Evolutionary conservation across 2,888 invertebrate genomes (phyloP), one percentile per base, ranked within the genome.

Genomic region (Callosobruchus maculatus): DNA sequence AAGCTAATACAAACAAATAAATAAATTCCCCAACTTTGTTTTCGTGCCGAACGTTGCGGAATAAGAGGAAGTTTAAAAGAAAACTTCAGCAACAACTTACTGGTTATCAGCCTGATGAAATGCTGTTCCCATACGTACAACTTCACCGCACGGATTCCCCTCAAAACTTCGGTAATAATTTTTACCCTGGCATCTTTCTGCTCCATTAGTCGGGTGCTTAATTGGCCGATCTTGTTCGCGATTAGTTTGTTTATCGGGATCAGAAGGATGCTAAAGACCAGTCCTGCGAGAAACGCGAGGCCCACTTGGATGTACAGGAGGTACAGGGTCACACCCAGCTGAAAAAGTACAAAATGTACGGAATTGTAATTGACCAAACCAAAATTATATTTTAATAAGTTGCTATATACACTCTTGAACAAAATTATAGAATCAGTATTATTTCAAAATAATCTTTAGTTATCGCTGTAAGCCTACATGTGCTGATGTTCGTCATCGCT

Each of bases 221-320:
- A 90, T 72, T 89, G 83, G 70, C 95, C 97, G 83, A 99, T 98
- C 88, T 95, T 95, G 79, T 92, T 92, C 0, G 98, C 97, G 77
- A 99, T 91, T 81, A 91, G 88, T 85, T 96, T 94, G 88, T 99
- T 99, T 72, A 99, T 91, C 0, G 99, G 99, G 82, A 99, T 96
- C 68, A 99, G 88, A 71, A 97, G 84, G 0, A 97, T 87, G 0
- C 96, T 94, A 87, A 98, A 97, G 0, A 89, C 89, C 0, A 98
- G 90, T 0, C 98, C 99, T 67, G 97, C 95, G 49, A 99, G 86
- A 85, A 97, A 98, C 0, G 98, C 94, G 76, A 95, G 85, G 0
- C 98, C 98, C 77, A 99, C 92, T 92, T 98, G 95, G 75, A 90
- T 90, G 83, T 97, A 95, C 0, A 98, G 89, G 76, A 97, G 90